A percentile compares a stretch with the other conserved stretches of the same genome.
phyloP scores from a whole-genome alignment of 2,888 invertebrate species.

The Toxonevra muliebris region DNA sequence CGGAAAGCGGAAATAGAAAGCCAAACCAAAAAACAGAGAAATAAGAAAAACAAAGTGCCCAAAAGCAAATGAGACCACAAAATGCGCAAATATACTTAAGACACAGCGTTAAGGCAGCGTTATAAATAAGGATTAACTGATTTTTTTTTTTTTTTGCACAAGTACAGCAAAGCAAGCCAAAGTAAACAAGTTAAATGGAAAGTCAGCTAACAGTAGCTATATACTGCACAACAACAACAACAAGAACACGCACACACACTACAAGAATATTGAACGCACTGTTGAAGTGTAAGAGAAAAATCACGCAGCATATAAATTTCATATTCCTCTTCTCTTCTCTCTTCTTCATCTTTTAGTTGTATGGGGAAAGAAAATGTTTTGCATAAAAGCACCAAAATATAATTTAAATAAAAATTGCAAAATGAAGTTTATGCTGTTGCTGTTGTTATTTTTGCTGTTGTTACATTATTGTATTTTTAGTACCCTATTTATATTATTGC shows the following conservation, averaged over 20 bases:
- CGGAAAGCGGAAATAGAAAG: neutral
- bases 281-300: neutral
- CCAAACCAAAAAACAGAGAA: too few species aligned
- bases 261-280: neutral
- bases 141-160: neutral
- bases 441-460: too few species aligned
- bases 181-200: neutral
- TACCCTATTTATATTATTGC: too few species aligned
- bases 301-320: neutral
- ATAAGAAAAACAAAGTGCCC: too few species aligned
- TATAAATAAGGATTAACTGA: constrained; percentile 25
- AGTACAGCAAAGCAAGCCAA: neutral
- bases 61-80: neutral
- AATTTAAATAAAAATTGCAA: too few species aligned
- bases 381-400: too few species aligned
- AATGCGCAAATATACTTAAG: neutral
- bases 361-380: too few species aligned
- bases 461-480: too few species aligned
- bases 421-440: too few species aligned
- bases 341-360: too few species aligned
- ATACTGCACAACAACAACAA: neutral
- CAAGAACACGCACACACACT: neutral
- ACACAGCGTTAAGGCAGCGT: neutral
- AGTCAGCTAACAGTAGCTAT: neutral
- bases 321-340: neutral